Evolutionary conservation across 2,797 vertebrate species (phyloP).

Genomic region (Microctenopoma stevenorrisi): DNA sequence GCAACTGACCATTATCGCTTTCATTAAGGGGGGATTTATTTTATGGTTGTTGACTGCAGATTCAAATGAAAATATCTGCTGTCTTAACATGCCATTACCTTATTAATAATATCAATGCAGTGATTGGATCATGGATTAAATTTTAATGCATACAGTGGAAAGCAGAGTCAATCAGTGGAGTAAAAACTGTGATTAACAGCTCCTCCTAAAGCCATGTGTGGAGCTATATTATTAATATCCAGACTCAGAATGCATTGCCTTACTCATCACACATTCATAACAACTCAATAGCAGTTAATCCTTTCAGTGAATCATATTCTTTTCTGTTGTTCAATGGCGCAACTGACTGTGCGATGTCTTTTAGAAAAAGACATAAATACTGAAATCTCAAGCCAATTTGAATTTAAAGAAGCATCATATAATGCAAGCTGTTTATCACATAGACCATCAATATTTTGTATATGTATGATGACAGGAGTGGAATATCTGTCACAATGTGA

Average conservation of each 20-base stretch:
- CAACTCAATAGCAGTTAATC: constrained; percentile 18
- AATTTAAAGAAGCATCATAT: constrained; percentile 23
- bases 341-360: background rate
- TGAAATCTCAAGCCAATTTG: constrained; percentile 33
- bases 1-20: background rate
- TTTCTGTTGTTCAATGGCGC: constrained; percentile 10
- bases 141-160: constrained; percentile 19
- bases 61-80: background rate
- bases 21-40: background rate
- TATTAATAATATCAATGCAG: constrained; percentile 25
- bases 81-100: constrained; percentile 21
- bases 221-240: constrained; percentile 19
- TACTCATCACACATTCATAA: constrained; percentile 17
- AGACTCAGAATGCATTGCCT: constrained; percentile 14
- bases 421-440: background rate
- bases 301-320: constrained; percentile 21
- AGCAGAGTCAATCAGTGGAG: constrained; percentile 34
- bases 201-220: constrained; percentile 17
- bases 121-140: constrained; percentile 24
- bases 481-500: no score
- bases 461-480: no score
- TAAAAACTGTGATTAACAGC: constrained; percentile 27
- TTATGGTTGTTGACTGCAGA: no score
- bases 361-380: constrained; percentile 20
- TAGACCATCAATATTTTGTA: no score